phyloP scores from a whole-genome alignment of 1,140 invertebrate genomes.

The Amyelois transitella region DNA sequence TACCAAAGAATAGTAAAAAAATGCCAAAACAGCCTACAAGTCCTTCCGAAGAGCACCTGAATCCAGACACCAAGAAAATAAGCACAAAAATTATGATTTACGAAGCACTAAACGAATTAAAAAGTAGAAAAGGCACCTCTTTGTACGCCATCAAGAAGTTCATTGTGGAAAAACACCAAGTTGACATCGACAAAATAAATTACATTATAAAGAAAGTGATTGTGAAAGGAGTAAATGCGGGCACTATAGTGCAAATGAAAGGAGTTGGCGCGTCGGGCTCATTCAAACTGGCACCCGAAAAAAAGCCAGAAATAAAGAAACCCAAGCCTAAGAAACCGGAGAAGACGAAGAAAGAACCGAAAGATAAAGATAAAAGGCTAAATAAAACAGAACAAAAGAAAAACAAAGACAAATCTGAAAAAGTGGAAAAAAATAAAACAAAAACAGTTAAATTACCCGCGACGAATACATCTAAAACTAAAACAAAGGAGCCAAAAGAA shows the following conservation, averaged over 20 bases:
- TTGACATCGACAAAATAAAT: conserved; percentile 46
- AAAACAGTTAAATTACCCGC: conserved; percentile 10
- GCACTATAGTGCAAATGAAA: conserved; percentile 43
- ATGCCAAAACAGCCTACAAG: conserved; percentile 24
- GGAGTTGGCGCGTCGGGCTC: conserved; percentile 52
- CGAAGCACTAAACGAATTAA: conserved; percentile 38
- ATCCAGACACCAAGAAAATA: conserved; percentile 31
- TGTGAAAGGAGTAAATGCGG: conserved; percentile 41
- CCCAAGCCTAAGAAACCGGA: conserved; percentile 7
- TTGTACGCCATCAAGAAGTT: conserved; percentile 58
- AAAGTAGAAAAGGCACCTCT: conserved; percentile 50
- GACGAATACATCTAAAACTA: background rate
- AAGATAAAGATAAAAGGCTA: too few relatives aligned
- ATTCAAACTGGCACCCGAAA: conserved; percentile 39
- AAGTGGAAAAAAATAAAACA: conserved; percentile 13
- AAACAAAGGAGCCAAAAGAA: background rate
- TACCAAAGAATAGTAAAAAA: conserved; percentile 24
- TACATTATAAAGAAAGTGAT: conserved; percentile 49
- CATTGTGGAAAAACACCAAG: conserved; percentile 37
- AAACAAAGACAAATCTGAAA: conserved; percentile 11
- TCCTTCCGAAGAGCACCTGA: conserved; percentile 23
- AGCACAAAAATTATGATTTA: conserved; percentile 50
- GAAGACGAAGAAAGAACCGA: conserved; percentile 15
- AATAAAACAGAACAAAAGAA: conserved; percentile 20
- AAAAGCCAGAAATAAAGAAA: conserved; percentile 14